phyloP scores from a whole-genome alignment of 1,140 invertebrate genomes.

The Drosophila fuyamai region DNA sequence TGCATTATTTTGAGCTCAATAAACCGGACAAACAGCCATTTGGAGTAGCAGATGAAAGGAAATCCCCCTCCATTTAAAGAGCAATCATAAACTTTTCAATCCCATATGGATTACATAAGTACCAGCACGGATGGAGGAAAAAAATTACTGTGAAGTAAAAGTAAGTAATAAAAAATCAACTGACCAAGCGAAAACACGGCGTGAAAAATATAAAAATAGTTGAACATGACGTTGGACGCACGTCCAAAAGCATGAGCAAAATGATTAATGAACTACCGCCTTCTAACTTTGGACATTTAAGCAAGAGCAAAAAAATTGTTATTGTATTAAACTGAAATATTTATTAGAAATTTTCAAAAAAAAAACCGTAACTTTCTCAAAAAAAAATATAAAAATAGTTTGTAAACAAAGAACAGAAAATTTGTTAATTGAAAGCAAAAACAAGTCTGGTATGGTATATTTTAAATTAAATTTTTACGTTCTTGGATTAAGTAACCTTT shows the following conservation, averaged over 20 bases:
- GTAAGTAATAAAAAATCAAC: conserved; percentile 60
- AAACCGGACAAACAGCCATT: conserved; percentile 32
- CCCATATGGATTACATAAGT: conserved; percentile 29
- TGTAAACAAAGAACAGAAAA: no score
- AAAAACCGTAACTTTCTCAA: no score
- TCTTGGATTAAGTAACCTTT: no score
- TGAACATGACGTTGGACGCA: conserved; percentile 73
- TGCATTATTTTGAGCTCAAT: conserved; percentile 66
- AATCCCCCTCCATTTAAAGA: conserved; percentile 3
- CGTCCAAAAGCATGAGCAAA: conserved; percentile 52
- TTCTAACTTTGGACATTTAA: conserved; percentile 27
- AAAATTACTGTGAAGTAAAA: not conserved
- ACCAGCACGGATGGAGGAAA: not conserved
- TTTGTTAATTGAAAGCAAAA: no score
- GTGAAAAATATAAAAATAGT: conserved; percentile 79
- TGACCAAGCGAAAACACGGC: conserved; percentile 33
- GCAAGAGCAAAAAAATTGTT: conserved; percentile 7
- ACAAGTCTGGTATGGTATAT: no score
- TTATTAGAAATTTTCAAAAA: not conserved
- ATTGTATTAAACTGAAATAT: conserved; percentile 3
- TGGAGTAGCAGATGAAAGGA: conserved; percentile 13
- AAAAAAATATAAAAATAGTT: no score
- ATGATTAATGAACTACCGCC: conserved; percentile 65
- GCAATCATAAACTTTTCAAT: conserved; percentile 34
- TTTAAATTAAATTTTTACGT: no score